Percentiles rank a stretch among this genome's conserved stretches.
phyloP scores from a whole-genome alignment of 2,888 invertebrate species.

The Temnothorax ravouxi region DNA sequence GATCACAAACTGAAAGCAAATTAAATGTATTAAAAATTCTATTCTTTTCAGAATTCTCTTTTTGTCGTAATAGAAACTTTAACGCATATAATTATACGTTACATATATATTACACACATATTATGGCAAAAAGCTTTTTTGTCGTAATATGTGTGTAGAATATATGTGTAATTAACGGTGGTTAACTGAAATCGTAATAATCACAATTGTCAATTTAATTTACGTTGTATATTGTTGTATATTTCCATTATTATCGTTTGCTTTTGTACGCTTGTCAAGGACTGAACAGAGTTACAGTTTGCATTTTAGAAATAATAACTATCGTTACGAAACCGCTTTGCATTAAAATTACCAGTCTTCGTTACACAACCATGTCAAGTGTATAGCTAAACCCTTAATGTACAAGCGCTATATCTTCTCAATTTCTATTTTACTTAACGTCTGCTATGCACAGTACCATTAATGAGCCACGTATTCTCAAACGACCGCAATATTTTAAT shows the following conservation, averaged over 20 bases:
- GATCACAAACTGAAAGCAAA: no score
- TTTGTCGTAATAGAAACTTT: no score
- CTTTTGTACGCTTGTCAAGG: not conserved
- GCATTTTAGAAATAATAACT: conserved; percentile 15
- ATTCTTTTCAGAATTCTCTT: no score
- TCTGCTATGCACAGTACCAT: not conserved
- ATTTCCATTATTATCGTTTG: not conserved
- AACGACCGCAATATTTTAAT: conserved; percentile 11
- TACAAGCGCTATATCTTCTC: not conserved
- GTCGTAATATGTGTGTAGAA: not conserved
- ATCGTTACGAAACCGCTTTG: not conserved
- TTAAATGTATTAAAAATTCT: no score
- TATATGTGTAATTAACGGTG: not conserved
- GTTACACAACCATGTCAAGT: conserved; percentile 19
- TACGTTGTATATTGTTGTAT: not conserved
- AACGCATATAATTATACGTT: not conserved
- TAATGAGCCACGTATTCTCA: not conserved
- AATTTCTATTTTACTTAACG: conserved; percentile 15
- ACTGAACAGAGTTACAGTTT: not conserved
- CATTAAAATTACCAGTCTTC: conserved; percentile 22
- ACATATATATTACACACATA: not conserved
- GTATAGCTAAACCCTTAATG: not conserved
- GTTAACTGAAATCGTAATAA: not conserved
- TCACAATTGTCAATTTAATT: not conserved
- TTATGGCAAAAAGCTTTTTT: not conserved